Conservation (phyloP, 2,797 vertebrate genomes). For the Gallirallus australis region DNA sequence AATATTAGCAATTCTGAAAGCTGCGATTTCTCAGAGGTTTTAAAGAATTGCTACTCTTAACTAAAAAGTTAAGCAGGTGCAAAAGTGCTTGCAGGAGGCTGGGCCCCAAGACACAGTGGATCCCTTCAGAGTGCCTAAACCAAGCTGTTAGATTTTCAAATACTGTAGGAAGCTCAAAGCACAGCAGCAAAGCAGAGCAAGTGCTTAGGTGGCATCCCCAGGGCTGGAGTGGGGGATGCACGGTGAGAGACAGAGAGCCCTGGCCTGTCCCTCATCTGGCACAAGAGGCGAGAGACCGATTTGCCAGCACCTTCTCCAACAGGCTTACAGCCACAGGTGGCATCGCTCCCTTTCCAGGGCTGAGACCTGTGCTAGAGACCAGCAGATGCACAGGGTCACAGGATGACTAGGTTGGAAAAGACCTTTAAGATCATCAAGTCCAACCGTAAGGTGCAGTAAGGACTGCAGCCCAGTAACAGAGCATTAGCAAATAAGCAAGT, state of each 20-base stretch:
- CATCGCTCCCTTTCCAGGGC: not conserved
- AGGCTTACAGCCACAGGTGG: not conserved
- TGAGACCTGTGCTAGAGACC: not conserved
- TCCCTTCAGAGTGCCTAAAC: not conserved
- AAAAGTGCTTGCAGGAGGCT: not conserved
- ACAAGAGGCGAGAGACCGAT: not conserved
- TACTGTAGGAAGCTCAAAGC: not conserved
- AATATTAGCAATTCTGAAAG: not conserved
- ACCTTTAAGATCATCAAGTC: too few species aligned
- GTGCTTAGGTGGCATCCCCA: not conserved
- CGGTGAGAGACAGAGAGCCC: rapidly evolving
- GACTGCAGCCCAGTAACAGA: not conserved
- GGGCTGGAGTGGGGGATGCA: not conserved
- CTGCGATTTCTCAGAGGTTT: not conserved
- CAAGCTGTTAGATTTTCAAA: not conserved
- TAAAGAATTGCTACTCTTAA: not conserved
- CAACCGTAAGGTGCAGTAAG: not conserved
- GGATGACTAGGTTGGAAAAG: too few species aligned
- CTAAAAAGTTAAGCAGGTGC: not conserved
- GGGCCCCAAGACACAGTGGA: rapidly evolving
- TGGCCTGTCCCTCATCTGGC: not conserved
- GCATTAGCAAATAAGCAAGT: not conserved
- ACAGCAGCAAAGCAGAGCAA: not conserved
- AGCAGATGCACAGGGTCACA: not conserved
- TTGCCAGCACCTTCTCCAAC: not conserved